These are phyloP conservation scores for Macrobrachium rosenbergii DNA, from an alignment of 1,140 invertebrate genomes.

Conservation along the genomic window DNA sequence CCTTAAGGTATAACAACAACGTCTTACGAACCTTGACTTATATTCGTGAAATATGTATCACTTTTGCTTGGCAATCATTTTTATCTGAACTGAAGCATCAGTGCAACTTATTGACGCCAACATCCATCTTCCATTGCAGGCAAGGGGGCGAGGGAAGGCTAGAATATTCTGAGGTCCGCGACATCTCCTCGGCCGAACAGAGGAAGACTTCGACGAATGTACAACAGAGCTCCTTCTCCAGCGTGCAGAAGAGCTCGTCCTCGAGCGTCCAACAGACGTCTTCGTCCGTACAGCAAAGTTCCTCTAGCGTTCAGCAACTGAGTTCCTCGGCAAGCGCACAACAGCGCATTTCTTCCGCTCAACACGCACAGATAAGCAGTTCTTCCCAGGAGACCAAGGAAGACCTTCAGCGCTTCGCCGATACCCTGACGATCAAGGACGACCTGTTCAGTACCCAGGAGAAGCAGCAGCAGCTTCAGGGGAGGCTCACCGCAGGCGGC, in stretches of 20 bases:
- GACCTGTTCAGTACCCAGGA: conserved; percentile 43
- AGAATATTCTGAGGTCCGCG: conserved; percentile 42
- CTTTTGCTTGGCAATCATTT: too few relatives aligned
- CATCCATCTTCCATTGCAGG: not conserved
- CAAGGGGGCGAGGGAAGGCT: conserved; percentile 14
- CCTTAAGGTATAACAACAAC: too few relatives aligned
- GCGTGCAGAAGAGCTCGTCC: conserved; percentile 8
- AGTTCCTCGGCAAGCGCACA: conserved; percentile 6
- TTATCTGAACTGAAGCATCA: too few relatives aligned
- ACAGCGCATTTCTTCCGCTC: too few relatives aligned
- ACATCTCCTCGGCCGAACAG: conserved; percentile 29
- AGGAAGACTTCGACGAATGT: conserved; percentile 16
- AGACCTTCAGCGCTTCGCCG: conserved; percentile 41
- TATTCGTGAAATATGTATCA: too few relatives aligned
- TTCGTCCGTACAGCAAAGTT: not conserved
- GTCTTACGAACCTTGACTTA: too few relatives aligned
- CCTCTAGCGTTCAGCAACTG: not conserved
- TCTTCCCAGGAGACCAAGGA: conserved; percentile 34
- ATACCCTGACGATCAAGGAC: conserved; percentile 48
- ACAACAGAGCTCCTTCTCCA: conserved; percentile 36
- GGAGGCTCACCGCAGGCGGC: conserved; percentile 41
- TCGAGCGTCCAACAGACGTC: not conserved
- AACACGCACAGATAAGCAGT: not conserved
- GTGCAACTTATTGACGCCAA: too few relatives aligned
- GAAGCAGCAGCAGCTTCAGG: conserved; percentile 49